A percentile compares a stretch with the other conserved stretches of the same genome.
These are phyloP conservation scores for Semnopithecus entellus DNA, from an alignment of 2,113 vertebrate genomes.

Conservation along the genomic window DNA sequence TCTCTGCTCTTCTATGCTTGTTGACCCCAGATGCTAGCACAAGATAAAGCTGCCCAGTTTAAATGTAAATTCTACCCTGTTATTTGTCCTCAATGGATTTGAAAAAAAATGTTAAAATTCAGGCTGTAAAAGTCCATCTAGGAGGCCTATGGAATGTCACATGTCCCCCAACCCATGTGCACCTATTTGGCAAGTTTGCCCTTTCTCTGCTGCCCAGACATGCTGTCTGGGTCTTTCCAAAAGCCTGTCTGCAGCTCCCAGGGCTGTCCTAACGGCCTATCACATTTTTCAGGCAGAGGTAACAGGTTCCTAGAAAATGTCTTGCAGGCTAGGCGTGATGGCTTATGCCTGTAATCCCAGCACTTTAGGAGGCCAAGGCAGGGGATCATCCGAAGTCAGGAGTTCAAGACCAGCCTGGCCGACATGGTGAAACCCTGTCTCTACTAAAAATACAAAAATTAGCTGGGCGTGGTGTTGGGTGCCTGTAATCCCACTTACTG, in stretches of 20 bases:
- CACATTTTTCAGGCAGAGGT: background rate
- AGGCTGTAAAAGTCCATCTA: background rate
- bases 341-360: too few relatives aligned
- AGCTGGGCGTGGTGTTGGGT: too few relatives aligned
- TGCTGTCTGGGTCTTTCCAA: background rate
- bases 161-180: background rate
- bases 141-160: background rate
- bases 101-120: background rate
- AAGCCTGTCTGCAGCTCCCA: background rate
- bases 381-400: too few relatives aligned
- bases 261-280: background rate
- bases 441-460: too few relatives aligned
- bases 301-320: background rate
- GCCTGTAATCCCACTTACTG: too few relatives aligned
- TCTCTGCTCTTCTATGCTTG: background rate
- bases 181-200: background rate
- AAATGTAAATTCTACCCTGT: background rate
- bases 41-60: background rate
- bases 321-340: too few relatives aligned
- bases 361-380: rapidly evolving
- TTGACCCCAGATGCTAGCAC: background rate
- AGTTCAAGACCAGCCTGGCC: too few relatives aligned
- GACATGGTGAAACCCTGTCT: too few relatives aligned
- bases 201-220: background rate
- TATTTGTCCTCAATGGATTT: slow-evolving; percentile 23